These are phyloP conservation scores for Malurus cyaneus DNA, from an alignment of 2,113 vertebrate species.

Conservation along the genomic window DNA sequence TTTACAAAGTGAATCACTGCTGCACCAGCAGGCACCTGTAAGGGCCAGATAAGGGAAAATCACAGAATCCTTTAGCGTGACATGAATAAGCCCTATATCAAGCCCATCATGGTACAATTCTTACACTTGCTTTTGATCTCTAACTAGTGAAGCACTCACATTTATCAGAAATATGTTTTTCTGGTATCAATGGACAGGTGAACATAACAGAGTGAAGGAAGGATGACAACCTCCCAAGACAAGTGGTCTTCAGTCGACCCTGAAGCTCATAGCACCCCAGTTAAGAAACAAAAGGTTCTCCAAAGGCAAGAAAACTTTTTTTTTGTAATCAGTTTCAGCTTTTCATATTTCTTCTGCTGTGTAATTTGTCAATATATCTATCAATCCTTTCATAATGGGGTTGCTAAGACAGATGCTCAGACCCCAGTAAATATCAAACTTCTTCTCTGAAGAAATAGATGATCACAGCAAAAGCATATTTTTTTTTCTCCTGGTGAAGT, in stretches of 20 bases:
- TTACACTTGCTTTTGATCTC: neutral
- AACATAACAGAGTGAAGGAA: neutral
- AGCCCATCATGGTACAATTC: neutral
- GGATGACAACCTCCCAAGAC: neutral
- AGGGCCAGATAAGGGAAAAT: neutral
- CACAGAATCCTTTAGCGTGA: neutral
- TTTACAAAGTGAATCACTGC: neutral
- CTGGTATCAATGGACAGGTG: neutral
- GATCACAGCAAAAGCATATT: neutral
- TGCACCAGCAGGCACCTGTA: neutral
- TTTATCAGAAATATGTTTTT: neutral
- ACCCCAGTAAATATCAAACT: neutral
- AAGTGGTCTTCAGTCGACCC: neutral
- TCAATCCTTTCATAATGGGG: neutral
- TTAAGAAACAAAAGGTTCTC: neutral
- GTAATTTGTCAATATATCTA: neutral
- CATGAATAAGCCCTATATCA: neutral
- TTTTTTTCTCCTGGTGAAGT: neutral
- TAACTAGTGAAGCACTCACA: neutral
- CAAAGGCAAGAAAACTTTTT: neutral
- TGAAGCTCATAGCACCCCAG: neutral
- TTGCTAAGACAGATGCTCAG: neutral
- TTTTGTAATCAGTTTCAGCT: neutral
- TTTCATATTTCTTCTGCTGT: neutral
- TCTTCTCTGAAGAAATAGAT: neutral